Base-by-base conservation (phyloP, 2,888 invertebrate species). In the Chymomyza procnemis region DNA sequence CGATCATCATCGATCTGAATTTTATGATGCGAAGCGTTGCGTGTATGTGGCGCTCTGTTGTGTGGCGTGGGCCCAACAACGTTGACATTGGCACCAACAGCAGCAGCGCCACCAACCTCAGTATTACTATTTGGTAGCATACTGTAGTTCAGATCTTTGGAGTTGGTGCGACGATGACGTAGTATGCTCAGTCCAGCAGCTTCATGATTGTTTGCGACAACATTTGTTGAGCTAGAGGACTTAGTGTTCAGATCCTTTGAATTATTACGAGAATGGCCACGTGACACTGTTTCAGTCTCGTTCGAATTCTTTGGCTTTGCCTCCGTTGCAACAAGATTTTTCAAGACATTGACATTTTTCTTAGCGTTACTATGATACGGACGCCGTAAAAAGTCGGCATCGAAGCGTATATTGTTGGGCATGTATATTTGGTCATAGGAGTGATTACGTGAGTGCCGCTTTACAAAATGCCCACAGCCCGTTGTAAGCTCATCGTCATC, bases 131-230 rank as follows among this genome's bases (percentile, higher is more conserved):
- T 58, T 19, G 65, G 50, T 6, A 78, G 75, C 47, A 74, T 65
- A 59, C 76, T 70, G 58, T 88, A 79, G 77, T 90, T 91, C 5
- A 91, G 79, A 79, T 94, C 94, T 79, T 92, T 92, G n/a, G 93
- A 93, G 80, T 92, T 92, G 50, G 93, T 93, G 79, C 94, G 92
- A 4, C 94, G 92, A 89, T 94, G 94, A 1, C 94, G 91, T 71
- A 94, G 88, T 52, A 91, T 91, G 69, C 86, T 89, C 34, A 89
- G 72, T 14, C 87, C 80, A 50, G 80, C 76, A 52, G 79, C 66
- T 19, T 68, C 69, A 12, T 41, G 12, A 41, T 41, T 41, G 26
- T 26, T 9, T 48, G 62, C 41, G 52, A 55, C 64, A 1, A 30
- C 66, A 14, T 57, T 18, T 3, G 65, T 52, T 46, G 58, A 57